Base-by-base conservation (phyloP, 2,888 invertebrate genomes). In the Athalia cordata region DNA sequence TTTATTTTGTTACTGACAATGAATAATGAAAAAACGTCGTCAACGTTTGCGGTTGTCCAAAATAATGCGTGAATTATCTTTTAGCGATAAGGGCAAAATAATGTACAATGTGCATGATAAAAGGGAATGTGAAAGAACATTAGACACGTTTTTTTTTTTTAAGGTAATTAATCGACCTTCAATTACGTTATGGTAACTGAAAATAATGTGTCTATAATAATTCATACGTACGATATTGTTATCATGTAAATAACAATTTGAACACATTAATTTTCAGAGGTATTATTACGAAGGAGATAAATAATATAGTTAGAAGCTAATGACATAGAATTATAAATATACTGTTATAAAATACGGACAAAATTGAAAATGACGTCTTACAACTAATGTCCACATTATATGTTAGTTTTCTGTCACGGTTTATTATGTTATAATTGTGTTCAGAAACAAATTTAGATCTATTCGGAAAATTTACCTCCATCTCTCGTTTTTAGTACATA, bases 221-320 rank as follows among this genome's bases (percentile, higher is more conserved):
- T 68, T 55, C n/a, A 68, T 68, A 11, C 13, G 29, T 9, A 29
- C 7, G 11, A 52, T 50, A 68, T 68, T 68, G 68, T 68, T 55
- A 55, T 8, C 9, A 55, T 43, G 52, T 11, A 68, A 29, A 43
- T 52, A 68, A 55, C 55, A 68, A 68, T 68, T 68, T 68, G 4
- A 52, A 55, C 55, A n/a, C 55, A 4, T 55, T 0, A 61, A 13
- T 13, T 13, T 62, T 62, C 8, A 11, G 15, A 13, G 43, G 15
- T 52, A 29, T 29, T 29, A 68, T 68, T 52, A 68, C 5, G 52
- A 52, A 11, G 43, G 50, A 55, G 43, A 43, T 68, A n/a, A 9
- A 68, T 52, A 50, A 29, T 5, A 43, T 29, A 43, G 64, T 52
- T n/a, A 43, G 13, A 66, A 66, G 49, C 49, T 15, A 66, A 66